Evolutionary conservation across 2,888 invertebrate genomes (phyloP).

Genomic region (Carcina quercana): DNA sequence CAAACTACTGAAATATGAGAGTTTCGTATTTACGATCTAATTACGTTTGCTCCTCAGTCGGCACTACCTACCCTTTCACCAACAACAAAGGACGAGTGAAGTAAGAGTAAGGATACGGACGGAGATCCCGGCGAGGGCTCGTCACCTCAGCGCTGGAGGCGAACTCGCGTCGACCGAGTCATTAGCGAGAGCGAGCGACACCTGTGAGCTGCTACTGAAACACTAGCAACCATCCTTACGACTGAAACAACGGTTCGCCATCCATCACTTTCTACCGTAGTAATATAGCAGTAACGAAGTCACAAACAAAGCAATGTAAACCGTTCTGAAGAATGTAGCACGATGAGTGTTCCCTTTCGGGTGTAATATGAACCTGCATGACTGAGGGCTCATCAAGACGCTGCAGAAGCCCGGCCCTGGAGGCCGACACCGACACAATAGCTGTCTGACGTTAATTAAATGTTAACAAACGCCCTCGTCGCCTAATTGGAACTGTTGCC

Average conservation of each 20-base stretch:
- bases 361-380: constrained; percentile 48
- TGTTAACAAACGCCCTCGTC: constrained; percentile 74
- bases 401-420: constrained; percentile 42
- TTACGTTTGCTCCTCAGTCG: no score
- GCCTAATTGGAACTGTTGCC: constrained; percentile 74
- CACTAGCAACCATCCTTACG: no score
- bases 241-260: no score
- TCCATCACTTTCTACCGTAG: no score
- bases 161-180: constrained; percentile 37
- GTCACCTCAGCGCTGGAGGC: constrained; percentile 31
- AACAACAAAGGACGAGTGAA: no score
- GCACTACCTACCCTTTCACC: no score
- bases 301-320: no score
- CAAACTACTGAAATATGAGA: no score
- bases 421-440: constrained; percentile 62
- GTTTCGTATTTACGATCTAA: no score
- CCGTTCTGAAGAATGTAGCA: no score
- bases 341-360: no score
- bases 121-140: constrained; percentile 34
- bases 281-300: no score
- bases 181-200: constrained; percentile 48
- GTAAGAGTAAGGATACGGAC: constrained; percentile 2
- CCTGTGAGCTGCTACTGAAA: constrained; percentile 32
- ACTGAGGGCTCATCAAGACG: constrained; percentile 50
- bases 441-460: constrained; percentile 71